Conservation (phyloP, 2,113 vertebrate genomes). For the Nansenia antarctica region DNA sequence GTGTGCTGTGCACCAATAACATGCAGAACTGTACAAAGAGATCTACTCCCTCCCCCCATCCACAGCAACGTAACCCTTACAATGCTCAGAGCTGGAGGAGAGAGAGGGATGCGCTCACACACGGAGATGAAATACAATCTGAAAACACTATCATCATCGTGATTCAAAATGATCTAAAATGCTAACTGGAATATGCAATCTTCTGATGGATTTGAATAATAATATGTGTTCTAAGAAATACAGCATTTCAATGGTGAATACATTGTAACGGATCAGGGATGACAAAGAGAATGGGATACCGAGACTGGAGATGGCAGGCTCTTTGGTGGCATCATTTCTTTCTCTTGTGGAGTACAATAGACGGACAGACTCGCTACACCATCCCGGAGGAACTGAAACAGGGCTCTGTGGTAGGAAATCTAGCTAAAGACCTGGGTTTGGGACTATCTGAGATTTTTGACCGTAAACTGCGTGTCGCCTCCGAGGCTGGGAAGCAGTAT, state of each 20-base stretch:
- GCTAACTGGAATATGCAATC: background rate
- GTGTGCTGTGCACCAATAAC: conserved; percentile 74
- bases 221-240: background rate
- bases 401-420: conserved; percentile 54
- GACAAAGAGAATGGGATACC: conserved; percentile 5
- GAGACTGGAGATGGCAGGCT: conserved; percentile 42
- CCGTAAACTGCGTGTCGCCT: conserved; percentile 46
- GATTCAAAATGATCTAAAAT: background rate
- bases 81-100: conserved; percentile 51
- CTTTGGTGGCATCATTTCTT: conserved; percentile 37
- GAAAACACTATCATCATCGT: background rate
- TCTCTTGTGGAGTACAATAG: conserved; percentile 51
- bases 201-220: conserved; percentile 3
- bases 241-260: background rate
- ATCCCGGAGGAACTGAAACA: conserved; percentile 51
- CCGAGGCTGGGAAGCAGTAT: conserved; percentile 43
- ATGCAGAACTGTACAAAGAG: conserved; percentile 73
- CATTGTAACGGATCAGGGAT: conserved; percentile 3
- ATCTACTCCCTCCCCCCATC: conserved; percentile 75
- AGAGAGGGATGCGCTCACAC: conserved; percentile 25
- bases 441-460: conserved; percentile 32
- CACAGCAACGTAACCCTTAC: conserved; percentile 63
- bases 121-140: background rate
- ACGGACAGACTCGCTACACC: conserved; percentile 53
- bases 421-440: conserved; percentile 56